Evolutionary conservation across 2,888 invertebrate genomes (phyloP).

Genomic region (Steinernema hermaphroditum): DNA sequence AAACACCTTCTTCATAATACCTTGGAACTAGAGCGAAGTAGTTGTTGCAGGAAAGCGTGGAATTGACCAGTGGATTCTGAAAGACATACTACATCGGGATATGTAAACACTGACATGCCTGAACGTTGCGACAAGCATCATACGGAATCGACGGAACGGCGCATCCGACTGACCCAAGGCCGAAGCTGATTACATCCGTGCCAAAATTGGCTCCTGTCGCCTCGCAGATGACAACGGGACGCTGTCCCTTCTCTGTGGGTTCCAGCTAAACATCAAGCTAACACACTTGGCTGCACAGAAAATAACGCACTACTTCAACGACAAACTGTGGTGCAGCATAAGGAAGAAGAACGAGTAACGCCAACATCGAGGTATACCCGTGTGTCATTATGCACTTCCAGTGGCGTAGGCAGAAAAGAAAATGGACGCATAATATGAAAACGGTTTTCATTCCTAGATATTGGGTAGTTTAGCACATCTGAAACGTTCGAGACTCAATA

Average conservation of each 20-base stretch:
- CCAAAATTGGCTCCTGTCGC: conserved; percentile 65
- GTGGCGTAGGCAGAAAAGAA: too few species aligned
- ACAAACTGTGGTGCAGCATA: too few species aligned
- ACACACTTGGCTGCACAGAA: too few species aligned
- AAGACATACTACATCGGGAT: conserved; percentile 30
- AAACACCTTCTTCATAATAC: background rate
- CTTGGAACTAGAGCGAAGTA: conserved; percentile 61
- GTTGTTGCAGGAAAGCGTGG: conserved; percentile 44
- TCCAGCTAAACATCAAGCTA: conserved; percentile 51
- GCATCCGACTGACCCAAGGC: conserved; percentile 52
- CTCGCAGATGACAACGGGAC: conserved; percentile 51
- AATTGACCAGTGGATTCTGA: conserved; percentile 36
- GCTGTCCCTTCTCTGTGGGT: conserved; percentile 42
- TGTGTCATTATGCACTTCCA: too few species aligned
- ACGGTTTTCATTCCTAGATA: too few species aligned
- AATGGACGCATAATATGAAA: too few species aligned
- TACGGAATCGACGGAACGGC: conserved; percentile 47
- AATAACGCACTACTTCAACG: too few species aligned
- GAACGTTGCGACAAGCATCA: conserved; percentile 53
- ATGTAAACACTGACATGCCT: conserved; percentile 40
- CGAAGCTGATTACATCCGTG: conserved; percentile 51
- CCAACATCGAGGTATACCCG: too few species aligned
- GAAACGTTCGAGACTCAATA: too few species aligned
- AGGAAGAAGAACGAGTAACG: too few species aligned
- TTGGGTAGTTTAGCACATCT: too few species aligned